These are phyloP conservation scores for Aphis craccivora DNA, from an alignment of 1,140 invertebrate genomes.

Conservation along the genomic window DNA sequence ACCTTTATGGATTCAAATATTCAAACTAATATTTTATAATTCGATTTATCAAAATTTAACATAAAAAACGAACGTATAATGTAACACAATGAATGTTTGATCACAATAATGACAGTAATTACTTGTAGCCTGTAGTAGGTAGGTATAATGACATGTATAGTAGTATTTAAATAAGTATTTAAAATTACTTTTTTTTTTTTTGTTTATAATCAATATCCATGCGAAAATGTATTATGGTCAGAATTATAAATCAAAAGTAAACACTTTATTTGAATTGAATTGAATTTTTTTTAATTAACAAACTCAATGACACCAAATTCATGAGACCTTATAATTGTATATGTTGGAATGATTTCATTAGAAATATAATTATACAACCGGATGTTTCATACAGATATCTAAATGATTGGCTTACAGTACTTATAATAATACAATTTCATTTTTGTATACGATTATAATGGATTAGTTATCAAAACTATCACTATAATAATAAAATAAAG, in stretches of 20 bases:
- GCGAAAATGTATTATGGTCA: background rate
- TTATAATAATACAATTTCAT: background rate
- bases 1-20: background rate
- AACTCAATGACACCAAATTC: background rate
- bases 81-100: background rate
- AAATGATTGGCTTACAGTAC: background rate
- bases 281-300: background rate
- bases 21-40: background rate
- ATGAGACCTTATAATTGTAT: background rate
- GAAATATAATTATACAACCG: background rate
- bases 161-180: background rate
- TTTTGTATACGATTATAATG: background rate
- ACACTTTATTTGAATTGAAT: background rate
- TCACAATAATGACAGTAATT: background rate
- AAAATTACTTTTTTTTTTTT: background rate
- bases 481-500: background rate
- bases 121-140: background rate
- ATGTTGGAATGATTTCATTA: background rate
- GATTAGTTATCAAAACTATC: background rate
- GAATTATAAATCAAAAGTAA: background rate
- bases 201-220: background rate
- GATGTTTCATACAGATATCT: background rate
- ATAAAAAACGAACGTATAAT: background rate
- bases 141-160: background rate
- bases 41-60: background rate